phyloP scores from a whole-genome alignment of 2,113 vertebrate species.

The Mesocricetus auratus region DNA sequence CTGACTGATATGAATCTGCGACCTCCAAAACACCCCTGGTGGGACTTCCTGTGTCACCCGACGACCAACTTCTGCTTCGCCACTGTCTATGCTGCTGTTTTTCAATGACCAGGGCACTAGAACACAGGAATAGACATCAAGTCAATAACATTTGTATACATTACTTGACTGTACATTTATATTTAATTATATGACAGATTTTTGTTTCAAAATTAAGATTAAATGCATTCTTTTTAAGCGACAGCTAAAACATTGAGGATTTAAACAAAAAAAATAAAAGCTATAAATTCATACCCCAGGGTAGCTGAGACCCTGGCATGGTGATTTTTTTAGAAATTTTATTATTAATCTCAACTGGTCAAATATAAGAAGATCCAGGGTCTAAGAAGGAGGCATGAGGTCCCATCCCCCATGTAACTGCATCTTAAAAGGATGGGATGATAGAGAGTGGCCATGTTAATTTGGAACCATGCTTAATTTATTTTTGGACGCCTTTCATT shows the following conservation, averaged over 20 bases:
- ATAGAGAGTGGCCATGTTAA: conserved; percentile 67
- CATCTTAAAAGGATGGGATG: conserved; percentile 70
- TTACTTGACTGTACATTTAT: neutral
- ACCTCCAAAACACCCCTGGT: conserved; percentile 97
- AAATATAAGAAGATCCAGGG: conserved; percentile 69
- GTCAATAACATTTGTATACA: neutral
- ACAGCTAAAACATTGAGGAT: neutral
- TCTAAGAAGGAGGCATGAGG: conserved; percentile 60
- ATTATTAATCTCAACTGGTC: conserved; percentile 76
- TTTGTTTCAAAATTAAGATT: conserved; percentile 6
- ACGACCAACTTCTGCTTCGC: conserved; percentile 95
- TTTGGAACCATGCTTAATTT: conserved; percentile 62
- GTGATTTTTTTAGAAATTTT: conserved; percentile 70
- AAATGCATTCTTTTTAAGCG: conserved; percentile 69
- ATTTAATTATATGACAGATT: neutral
- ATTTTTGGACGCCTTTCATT: conserved; percentile 73
- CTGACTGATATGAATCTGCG: conserved; percentile 95
- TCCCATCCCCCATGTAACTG: conserved; percentile 63
- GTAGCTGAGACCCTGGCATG: conserved; percentile 59
- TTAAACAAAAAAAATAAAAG: conserved; percentile 45
- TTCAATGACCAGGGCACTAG: conserved; percentile 92
- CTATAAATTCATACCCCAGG: conserved; percentile 51
- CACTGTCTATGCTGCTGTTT: conserved; percentile 98
- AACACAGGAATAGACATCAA: conserved; percentile 72
- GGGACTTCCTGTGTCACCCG: conserved; percentile 96